phyloP scores from a whole-genome alignment of 1,140 invertebrate species.

The Ceratoteleas bidentatus region DNA sequence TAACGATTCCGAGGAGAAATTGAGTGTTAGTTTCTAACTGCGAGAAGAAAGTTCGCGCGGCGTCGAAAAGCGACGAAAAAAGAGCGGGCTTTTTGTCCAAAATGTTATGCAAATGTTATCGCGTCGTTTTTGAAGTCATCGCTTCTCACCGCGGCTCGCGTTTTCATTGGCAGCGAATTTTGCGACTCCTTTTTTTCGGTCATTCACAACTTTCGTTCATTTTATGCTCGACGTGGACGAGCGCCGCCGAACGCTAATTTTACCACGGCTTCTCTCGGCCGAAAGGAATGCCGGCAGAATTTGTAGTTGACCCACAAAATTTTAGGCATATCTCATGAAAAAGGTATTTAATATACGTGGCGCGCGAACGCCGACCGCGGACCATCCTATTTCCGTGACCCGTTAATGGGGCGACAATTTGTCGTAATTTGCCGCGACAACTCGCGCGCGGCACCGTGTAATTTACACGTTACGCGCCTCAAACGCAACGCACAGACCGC shows the following conservation, averaged over 20 bases:
- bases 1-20: conserved; percentile 63
- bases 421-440: conserved; percentile 47
- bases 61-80: conserved; percentile 41
- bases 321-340: conserved; percentile 54
- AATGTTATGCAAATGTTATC: conserved; percentile 65
- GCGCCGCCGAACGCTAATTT: conserved; percentile 50
- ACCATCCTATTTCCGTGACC: conserved; percentile 24
- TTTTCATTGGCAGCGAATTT: conserved; percentile 57
- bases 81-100: conserved; percentile 35
- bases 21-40: conserved; percentile 63
- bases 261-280: conserved; percentile 42
- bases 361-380: not conserved
- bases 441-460: conserved; percentile 44
- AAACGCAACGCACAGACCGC: conserved; percentile 26
- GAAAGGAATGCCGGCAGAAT: conserved; percentile 64
- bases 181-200: conserved; percentile 55
- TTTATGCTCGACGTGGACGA: conserved; percentile 50
- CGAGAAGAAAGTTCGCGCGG: conserved; percentile 53
- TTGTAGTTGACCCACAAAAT: conserved; percentile 63
- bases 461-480: conserved; percentile 46
- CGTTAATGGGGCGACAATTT: conserved; percentile 33
- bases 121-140: conserved; percentile 48
- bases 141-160: conserved; percentile 23
- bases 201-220: conserved; percentile 68
- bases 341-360: conserved; percentile 35